Percentiles rank a stretch among this genome's conserved stretches.
Evolutionary conservation across 2,113 vertebrate species (phyloP).

Genomic region (Syngnathus floridae): DNA sequence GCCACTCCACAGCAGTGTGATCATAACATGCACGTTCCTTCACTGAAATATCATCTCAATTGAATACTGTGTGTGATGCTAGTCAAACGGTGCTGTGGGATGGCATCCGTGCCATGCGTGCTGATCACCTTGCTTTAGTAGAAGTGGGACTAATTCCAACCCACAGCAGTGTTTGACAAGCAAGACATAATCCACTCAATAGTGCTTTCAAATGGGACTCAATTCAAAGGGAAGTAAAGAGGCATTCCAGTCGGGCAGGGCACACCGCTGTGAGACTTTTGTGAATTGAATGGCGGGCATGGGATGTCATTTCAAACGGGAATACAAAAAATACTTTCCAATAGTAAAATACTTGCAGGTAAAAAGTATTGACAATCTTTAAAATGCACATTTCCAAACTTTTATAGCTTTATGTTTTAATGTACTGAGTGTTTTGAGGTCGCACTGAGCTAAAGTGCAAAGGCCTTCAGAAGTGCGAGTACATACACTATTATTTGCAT

Average conservation of each 20-base stretch:
- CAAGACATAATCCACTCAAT: neutral
- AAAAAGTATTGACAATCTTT: neutral
- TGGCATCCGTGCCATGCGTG: too few relatives aligned
- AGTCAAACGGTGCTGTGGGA: too few relatives aligned
- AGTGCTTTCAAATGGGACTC: neutral
- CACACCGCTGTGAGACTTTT: too few relatives aligned
- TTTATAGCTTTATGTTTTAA: neutral
- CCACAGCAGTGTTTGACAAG: neutral
- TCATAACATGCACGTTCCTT: too few relatives aligned
- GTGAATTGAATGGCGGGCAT: too few relatives aligned
- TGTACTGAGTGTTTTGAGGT: neutral
- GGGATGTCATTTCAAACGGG: too few relatives aligned
- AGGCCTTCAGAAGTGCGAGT: neutral
- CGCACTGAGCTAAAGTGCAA: neutral
- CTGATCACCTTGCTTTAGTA: too few relatives aligned
- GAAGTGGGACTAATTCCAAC: neutral
- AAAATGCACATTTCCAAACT: neutral
- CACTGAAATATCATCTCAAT: too few relatives aligned
- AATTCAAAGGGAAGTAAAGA: neutral
- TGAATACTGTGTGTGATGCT: too few relatives aligned
- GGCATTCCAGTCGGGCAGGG: neutral
- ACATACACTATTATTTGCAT: neutral
- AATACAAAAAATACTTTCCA: neutral
- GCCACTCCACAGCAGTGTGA: neutral
- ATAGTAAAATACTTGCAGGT: neutral